These are phyloP conservation scores for Agrenia bidenticulata DNA, from an alignment of 2,888 invertebrate species.

Conservation along the genomic window DNA sequence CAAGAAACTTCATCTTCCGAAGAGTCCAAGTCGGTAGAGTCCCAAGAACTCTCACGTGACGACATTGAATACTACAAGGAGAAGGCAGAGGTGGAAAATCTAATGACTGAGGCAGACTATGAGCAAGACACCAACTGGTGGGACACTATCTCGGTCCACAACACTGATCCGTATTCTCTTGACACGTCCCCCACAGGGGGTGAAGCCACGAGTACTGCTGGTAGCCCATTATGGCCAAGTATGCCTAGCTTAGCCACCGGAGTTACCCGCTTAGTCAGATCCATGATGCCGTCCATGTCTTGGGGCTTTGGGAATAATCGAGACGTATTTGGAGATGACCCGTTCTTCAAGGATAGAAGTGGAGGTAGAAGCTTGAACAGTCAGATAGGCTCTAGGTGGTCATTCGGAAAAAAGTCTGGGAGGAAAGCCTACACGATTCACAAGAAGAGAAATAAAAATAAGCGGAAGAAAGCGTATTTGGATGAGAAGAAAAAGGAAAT, in stretches of 20 bases:
- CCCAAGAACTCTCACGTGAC: slow-evolving; percentile 2
- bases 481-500: neutral
- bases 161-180: neutral
- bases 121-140: slow-evolving; percentile 17
- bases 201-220: no score
- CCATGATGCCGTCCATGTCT: slow-evolving; percentile 16
- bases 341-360: slow-evolving; percentile 17
- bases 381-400: neutral
- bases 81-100: slow-evolving; percentile 19
- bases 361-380: neutral
- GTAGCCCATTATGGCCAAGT: no score
- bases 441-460: neutral
- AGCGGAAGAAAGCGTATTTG: neutral
- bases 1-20: slow-evolving; percentile 1
- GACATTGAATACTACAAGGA: slow-evolving; percentile 14
- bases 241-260: no score
- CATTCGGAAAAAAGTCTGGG: slow-evolving; percentile 2
- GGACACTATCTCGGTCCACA: slow-evolving; percentile 4
- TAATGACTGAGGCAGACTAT: slow-evolving; percentile 14
- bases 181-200: neutral
- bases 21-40: neutral
- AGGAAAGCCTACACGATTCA: neutral
- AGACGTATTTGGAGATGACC: slow-evolving; percentile 23
- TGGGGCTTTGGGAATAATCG: neutral
- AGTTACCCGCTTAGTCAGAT: slow-evolving; percentile 7